A percentile compares a stretch with the other conserved stretches of the same genome.
These are phyloP conservation scores for Bufo gargarizans DNA, from an alignment of 2,113 vertebrate genomes.

Conservation along the genomic window DNA sequence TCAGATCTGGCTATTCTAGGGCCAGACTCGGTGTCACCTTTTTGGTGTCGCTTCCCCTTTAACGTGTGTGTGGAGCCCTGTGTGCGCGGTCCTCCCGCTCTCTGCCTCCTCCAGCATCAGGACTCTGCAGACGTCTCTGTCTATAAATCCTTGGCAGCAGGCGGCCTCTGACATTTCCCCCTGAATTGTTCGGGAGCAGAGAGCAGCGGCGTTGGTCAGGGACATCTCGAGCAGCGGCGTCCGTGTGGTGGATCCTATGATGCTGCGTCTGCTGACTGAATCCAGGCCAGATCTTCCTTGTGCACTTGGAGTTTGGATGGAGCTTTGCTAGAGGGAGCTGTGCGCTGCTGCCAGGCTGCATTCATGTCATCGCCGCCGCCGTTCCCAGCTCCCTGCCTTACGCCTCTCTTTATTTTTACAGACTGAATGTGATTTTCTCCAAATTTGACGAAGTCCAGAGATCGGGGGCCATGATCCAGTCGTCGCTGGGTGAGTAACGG, in stretches of 20 bases:
- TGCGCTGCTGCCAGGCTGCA: not conserved
- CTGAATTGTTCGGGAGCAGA: not conserved
- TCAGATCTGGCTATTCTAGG: too few species aligned
- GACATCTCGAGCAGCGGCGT: too few species aligned
- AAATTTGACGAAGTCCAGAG: slow-evolving; percentile 98
- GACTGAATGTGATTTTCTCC: slow-evolving; percentile 98
- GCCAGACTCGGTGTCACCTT: not conserved
- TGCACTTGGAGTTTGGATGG: not conserved
- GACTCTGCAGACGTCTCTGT: not conserved
- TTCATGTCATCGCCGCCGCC: not conserved
- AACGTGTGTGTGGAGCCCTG: not conserved
- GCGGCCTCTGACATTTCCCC: not conserved
- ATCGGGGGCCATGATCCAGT: slow-evolving; percentile 94
- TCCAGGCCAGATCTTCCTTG: slow-evolving; percentile 22
- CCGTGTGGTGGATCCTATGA: not conserved
- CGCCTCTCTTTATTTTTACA: slow-evolving; percentile 60
- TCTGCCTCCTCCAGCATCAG: not conserved
- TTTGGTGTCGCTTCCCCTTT: not conserved
- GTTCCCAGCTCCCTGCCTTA: not conserved
- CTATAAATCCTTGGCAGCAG: not conserved
- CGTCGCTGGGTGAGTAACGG: slow-evolving; percentile 82
- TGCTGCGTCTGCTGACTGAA: not conserved
- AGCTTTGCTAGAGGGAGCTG: slow-evolving; percentile 11
- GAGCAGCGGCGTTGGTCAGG: too few species aligned
- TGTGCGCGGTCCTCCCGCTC: not conserved